phyloP scores from a whole-genome alignment of 2,113 vertebrate genomes.

The Ondatra zibethicus region DNA sequence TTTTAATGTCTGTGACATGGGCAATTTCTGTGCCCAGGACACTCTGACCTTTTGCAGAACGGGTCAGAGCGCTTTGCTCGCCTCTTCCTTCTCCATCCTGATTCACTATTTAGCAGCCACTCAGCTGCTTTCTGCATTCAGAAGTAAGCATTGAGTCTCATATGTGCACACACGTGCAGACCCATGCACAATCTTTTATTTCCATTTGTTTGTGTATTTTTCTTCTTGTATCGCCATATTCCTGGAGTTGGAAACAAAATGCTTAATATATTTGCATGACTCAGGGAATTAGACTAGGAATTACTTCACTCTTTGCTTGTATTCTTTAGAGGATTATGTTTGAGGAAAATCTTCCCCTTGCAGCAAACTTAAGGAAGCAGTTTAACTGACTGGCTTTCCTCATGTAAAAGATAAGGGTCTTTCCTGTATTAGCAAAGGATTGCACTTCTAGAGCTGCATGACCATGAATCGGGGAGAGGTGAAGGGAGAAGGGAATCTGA shows the following conservation, averaged over 20 bases:
- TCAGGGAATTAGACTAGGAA: background rate
- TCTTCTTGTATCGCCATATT: background rate
- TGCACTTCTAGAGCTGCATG: too few species aligned
- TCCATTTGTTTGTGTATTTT: background rate
- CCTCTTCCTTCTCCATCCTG: background rate
- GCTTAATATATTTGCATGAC: background rate
- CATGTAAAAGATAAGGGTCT: background rate
- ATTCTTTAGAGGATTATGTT: background rate
- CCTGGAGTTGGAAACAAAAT: background rate
- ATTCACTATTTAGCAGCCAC: background rate
- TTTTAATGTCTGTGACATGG: background rate
- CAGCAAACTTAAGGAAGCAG: background rate
- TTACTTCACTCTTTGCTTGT: background rate
- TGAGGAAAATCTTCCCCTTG: background rate
- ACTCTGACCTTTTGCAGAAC: background rate
- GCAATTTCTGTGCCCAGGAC: background rate
- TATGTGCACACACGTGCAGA: background rate
- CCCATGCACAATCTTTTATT: background rate
- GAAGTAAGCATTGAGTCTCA: background rate
- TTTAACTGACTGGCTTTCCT: background rate
- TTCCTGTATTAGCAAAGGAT: background rate
- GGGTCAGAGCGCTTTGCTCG: background rate
- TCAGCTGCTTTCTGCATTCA: background rate
- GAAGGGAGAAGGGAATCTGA: background rate
- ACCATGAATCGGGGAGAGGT: fast-evolving